Conservation (phyloP, 2,888 invertebrate genomes). For the Metopia argyrocephala region DNA sequence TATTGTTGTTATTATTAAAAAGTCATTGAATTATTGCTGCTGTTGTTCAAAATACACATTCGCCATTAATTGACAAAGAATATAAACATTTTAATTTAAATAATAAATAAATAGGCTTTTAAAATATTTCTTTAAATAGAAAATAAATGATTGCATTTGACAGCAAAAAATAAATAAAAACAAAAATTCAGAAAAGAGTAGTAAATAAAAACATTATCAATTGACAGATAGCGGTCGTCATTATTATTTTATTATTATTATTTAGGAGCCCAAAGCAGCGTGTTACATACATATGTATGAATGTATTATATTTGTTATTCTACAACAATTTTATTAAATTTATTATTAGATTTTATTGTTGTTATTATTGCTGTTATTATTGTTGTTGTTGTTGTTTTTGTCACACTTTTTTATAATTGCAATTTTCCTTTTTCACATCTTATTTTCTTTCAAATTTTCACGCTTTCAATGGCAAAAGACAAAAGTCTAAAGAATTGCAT, state of each 20-base stretch:
- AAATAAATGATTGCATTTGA: slow-evolving; percentile 34
- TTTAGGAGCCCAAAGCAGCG: too few species aligned
- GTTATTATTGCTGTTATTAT: not conserved
- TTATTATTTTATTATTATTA: too few species aligned
- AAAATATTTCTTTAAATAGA: slow-evolving; percentile 28
- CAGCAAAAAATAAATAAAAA: not conserved
- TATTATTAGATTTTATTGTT: not conserved
- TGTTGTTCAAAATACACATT: slow-evolving; percentile 1
- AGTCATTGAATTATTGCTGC: not conserved
- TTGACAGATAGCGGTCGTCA: slow-evolving; percentile 23
- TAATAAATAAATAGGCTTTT: slow-evolving; percentile 14
- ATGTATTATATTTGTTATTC: not conserved
- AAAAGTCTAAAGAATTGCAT: slow-evolving; percentile 50
- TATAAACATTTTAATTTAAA: slow-evolving; percentile 5
- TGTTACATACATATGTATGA: too few species aligned
- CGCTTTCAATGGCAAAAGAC: not conserved
- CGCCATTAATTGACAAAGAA: slow-evolving; percentile 31
- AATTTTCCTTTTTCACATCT: not conserved
- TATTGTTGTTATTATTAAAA: slow-evolving; percentile 1
- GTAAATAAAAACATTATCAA: slow-evolving; percentile 10
- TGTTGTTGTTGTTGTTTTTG: not conserved
- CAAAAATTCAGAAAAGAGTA: not conserved
- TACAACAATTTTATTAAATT: not conserved
- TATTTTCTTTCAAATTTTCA: not conserved
- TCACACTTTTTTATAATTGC: too few species aligned